Evolutionary conservation across 2,113 vertebrate genomes (phyloP), one percentile per base, ranked within the genome.

Genomic region (Etia nguti): DNA sequence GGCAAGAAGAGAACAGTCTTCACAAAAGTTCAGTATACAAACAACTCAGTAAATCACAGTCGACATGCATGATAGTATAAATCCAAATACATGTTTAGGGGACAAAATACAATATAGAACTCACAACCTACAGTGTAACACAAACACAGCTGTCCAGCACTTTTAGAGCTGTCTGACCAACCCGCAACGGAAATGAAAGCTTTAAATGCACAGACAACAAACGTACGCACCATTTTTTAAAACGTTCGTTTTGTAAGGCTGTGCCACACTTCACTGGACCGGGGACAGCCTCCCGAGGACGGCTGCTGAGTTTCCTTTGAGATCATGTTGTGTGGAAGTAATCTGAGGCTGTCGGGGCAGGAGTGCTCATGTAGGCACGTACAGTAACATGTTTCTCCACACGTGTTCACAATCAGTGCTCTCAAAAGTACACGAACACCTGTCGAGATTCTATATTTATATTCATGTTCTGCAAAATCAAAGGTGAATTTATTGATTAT

Each of bases 11-110:
- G 36, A 92, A 92, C 89, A 90, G 89, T 86, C 88, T 87, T 88
- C 89, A 82, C 52, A 10, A 91, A 89, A 82, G 84, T 91, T 93
- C 83, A 54, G 50, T 81, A 86, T 81, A 91, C 82, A 92, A 86
- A 93, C 86, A 89, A 81, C 87, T 38, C 48, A 86, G 81, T 89
- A 81, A 81, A 84, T 77, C 34, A 89, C 38, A 89, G 70, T 52
- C 56, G 68, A 85, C 93, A 93, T 93, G 92, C 90, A 92, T 90
- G 88, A 84, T 38, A 93, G 59, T 91, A 93, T 81, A 89, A 93
- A 91, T 90, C 83, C 90, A 93, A 88, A 90, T 87, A 90, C 43
- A 89, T 62, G 83, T 83, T 80, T 26, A 59, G 24, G 50, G 79
- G 56, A 85, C 34, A 80, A 84, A 50, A 86, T 54, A 70, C 22